Evolutionary conservation across 2,888 invertebrate genomes (phyloP), one percentile per base, ranked within the genome.

Genomic region (Lithophane socia): DNA sequence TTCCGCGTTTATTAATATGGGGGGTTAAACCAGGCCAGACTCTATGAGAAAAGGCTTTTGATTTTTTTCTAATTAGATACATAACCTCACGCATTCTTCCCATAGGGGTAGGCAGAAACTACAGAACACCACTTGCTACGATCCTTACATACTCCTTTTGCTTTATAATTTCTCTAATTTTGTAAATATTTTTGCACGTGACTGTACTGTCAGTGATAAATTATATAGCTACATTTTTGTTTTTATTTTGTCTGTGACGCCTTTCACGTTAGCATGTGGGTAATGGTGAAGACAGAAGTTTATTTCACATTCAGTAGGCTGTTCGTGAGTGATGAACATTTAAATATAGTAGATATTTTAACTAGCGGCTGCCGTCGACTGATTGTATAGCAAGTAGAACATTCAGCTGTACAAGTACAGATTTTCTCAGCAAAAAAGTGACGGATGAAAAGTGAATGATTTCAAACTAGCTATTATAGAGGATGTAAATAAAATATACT

Each of bases 191-290:
- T 75, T 13, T 64, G 44, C 3, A 24, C 56, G 9, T 29, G 13
- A 68, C 64, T 84, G 79, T 79, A 78, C 85, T 44, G 56, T n/a
- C 61, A 74, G 75, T 84, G 42, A 72, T 86, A 73, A 80, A 86
- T 86, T 80, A 83, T 77, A 65, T 37, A 42, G 54, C 24, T 10
- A 76, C 3, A 24, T 61, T 75, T 82, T 82, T 82, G 75, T 68
- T 80, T 88, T 86, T 83, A 79, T 86, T 86, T 83, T 79, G 77
- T 86, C 73, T 79, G 68, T 52, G 47, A 44, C 18, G 74, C 87
- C 88, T 86, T 86, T 88, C 86, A 86, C 88, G 80, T 54, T 72
- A 61, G 70, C 49, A 60, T 73, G 72, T 78, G 47, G 63, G 65
- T 73, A 75, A 73, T 75, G 42, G 56, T 29, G 37, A 69, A 66